These are phyloP conservation scores for Agrotis ipsilon DNA, from an alignment of 2,888 invertebrate genomes.

Conservation along the genomic window DNA sequence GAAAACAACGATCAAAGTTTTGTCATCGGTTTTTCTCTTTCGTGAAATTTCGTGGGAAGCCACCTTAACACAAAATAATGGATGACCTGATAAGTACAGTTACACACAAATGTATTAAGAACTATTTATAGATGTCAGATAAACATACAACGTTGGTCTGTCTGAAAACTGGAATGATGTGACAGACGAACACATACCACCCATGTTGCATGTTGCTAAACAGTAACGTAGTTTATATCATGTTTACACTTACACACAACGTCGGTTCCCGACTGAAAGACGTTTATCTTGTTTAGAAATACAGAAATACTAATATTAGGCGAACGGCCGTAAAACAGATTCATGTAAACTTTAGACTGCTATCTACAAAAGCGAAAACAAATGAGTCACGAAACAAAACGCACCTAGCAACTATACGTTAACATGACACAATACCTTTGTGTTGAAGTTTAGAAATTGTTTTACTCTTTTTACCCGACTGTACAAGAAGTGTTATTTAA, in stretches of 20 bases:
- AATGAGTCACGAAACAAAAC: neutral
- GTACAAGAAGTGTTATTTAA: neutral
- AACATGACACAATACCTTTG: neutral
- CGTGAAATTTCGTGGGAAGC: neutral
- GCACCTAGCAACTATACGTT: neutral
- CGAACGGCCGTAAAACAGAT: neutral
- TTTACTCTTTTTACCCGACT: too few species aligned
- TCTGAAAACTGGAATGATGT: slow-evolving; percentile 1
- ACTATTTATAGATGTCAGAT: slow-evolving; percentile 10
- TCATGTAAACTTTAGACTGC: slow-evolving; percentile 17
- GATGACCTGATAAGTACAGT: neutral
- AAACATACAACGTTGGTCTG: slow-evolving; percentile 14
- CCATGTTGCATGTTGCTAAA: neutral
- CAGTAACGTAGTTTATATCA: neutral
- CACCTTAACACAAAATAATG: neutral
- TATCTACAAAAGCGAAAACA: neutral
- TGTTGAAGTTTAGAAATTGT: too few species aligned
- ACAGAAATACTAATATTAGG: too few species aligned
- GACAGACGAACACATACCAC: neutral
- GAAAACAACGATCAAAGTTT: neutral
- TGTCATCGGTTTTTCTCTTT: neutral
- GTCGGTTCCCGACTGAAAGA: too few species aligned
- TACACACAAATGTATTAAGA: slow-evolving; percentile 12
- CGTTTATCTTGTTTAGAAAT: too few species aligned
- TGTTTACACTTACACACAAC: slow-evolving; percentile 8